Percentiles rank a stretch among this genome's conserved stretches.
phyloP scores from a whole-genome alignment of 2,888 invertebrate species.

The Synanthedon myopaeformis region DNA sequence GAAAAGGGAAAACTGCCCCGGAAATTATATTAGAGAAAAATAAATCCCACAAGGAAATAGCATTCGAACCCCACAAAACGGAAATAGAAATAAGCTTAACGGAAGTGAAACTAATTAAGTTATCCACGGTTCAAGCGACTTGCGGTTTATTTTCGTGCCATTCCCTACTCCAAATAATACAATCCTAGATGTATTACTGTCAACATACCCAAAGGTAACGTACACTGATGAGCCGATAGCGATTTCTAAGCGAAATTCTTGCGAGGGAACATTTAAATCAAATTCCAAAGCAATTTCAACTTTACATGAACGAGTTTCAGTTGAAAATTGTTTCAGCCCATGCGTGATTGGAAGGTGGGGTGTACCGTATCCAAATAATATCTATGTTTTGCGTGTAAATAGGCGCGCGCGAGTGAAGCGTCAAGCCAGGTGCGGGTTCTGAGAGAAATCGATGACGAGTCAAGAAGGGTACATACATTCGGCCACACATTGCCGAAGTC shows the following conservation, averaged over 20 bases:
- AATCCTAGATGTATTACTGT: slow-evolving; percentile 49
- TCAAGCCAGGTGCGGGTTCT: slow-evolving; percentile 59
- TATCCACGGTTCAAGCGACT: slow-evolving; percentile 56
- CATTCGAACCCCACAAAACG: slow-evolving; percentile 52
- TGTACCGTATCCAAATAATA: slow-evolving; percentile 49
- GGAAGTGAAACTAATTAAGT: slow-evolving; percentile 69
- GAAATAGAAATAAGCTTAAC: slow-evolving; percentile 66
- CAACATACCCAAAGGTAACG: slow-evolving; percentile 51
- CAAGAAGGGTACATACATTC: slow-evolving; percentile 35
- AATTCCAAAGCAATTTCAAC: background rate
- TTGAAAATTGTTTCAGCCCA: slow-evolving; percentile 19
- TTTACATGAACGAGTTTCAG: slow-evolving; percentile 14
- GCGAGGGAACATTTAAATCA: slow-evolving; percentile 26
- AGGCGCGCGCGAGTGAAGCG: slow-evolving; percentile 54
- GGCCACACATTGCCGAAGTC: background rate
- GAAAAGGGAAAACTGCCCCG: slow-evolving; percentile 32
- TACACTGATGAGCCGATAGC: slow-evolving; percentile 53
- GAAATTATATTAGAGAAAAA: slow-evolving; percentile 62
- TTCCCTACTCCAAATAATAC: slow-evolving; percentile 52
- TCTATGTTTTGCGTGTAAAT: slow-evolving; percentile 65
- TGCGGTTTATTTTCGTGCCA: slow-evolving; percentile 62
- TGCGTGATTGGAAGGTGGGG: slow-evolving; percentile 34
- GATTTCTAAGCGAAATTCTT: slow-evolving; percentile 45
- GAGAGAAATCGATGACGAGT: slow-evolving; percentile 51
- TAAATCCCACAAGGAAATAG: slow-evolving; percentile 55